Percentiles rank a stretch among this genome's conserved stretches.
These are phyloP conservation scores for Neoseiulus cucumeris DNA, from an alignment of 1,140 invertebrate species.

Conservation along the genomic window DNA sequence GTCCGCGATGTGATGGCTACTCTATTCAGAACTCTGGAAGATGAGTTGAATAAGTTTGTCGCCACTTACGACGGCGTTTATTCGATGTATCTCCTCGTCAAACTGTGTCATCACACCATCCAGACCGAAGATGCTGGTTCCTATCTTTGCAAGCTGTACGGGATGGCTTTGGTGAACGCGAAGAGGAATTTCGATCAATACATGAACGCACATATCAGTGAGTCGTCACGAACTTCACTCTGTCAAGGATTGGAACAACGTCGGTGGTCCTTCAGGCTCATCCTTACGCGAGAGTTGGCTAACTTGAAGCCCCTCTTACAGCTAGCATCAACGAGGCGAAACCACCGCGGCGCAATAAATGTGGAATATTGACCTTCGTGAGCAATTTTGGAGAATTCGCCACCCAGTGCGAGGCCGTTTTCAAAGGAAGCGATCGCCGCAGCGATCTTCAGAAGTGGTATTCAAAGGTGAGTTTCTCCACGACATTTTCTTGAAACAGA, in stretches of 20 bases:
- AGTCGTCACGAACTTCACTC: background rate
- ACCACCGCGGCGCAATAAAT: conserved; percentile 49
- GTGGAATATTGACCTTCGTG: conserved; percentile 76
- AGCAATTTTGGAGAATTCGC: conserved; percentile 79
- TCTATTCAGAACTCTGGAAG: conserved; percentile 64
- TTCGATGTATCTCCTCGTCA: conserved; percentile 73
- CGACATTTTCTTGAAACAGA: too few relatives aligned
- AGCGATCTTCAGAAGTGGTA: conserved; percentile 95
- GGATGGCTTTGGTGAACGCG: conserved; percentile 41
- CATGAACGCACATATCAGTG: conserved; percentile 33
- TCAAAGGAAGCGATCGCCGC: conserved; percentile 62
- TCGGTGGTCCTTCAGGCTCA: conserved; percentile 28
- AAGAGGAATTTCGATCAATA: conserved; percentile 84
- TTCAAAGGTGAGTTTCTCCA: conserved; percentile 38
- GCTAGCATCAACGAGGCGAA: conserved; percentile 48
- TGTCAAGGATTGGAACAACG: background rate
- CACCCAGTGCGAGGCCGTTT: conserved; percentile 61
- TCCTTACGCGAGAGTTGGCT: conserved; percentile 47
- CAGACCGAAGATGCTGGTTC: conserved; percentile 74
- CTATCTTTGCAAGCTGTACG: conserved; percentile 44
- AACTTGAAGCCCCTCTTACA: too few relatives aligned
- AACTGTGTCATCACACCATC: conserved; percentile 69
- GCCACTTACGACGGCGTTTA: conserved; percentile 62
- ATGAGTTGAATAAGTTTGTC: conserved; percentile 63
- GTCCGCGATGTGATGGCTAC: conserved; percentile 51